These are phyloP conservation scores for Reticulitermes lucifugus DNA, from an alignment of 2,888 invertebrate species.

Conservation along the genomic window DNA sequence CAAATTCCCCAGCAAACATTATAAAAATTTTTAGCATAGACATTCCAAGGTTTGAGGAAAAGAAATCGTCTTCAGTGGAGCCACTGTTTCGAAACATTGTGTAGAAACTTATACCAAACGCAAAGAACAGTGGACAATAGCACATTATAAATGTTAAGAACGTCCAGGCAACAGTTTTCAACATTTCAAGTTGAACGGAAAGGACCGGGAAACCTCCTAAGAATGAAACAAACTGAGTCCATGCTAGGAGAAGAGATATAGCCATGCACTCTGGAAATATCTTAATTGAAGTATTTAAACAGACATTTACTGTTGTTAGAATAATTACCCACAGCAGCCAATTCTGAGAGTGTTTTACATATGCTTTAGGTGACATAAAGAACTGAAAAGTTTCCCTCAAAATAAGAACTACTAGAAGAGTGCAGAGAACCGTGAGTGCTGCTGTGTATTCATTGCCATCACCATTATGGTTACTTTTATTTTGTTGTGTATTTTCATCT, in stretches of 20 bases:
- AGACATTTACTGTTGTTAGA: background rate
- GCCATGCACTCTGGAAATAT: conserved; percentile 7
- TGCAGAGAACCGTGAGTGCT: background rate
- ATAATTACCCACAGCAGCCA: background rate
- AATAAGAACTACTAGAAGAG: background rate
- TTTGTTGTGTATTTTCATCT: too few relatives aligned
- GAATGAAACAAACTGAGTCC: conserved; percentile 24
- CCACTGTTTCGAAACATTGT: conserved; percentile 18
- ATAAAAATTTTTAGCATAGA: conserved; percentile 27
- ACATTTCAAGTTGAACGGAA: conserved; percentile 30
- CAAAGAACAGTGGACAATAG: conserved; percentile 17
- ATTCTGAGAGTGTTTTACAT: background rate
- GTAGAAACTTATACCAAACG: conserved; percentile 25
- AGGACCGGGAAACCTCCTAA: conserved; percentile 12
- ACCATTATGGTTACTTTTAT: background rate
- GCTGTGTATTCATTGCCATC: background rate
- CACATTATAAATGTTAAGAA: conserved; percentile 20
- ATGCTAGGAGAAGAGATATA: conserved; percentile 20
- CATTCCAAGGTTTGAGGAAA: background rate
- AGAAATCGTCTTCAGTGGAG: background rate
- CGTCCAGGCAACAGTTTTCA: conserved; percentile 25
- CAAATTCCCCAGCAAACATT: conserved; percentile 38
- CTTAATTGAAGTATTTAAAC: background rate
- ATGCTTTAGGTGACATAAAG: background rate
- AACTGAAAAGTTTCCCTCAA: background rate